phyloP scores from a whole-genome alignment of 2,797 vertebrate genomes.

The Salmo trutta region DNA sequence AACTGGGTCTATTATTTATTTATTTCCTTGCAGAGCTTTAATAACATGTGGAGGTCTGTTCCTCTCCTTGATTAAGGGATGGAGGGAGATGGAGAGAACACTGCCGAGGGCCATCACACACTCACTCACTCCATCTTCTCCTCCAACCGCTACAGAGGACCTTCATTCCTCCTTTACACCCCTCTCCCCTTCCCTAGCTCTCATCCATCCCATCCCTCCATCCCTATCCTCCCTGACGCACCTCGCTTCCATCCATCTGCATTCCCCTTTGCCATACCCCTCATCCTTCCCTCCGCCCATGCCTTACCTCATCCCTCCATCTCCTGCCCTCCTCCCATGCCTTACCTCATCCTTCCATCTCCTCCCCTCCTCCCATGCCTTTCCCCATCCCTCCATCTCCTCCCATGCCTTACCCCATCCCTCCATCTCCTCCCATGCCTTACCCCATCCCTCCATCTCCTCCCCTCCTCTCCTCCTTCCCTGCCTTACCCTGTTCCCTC shows the following conservation, averaged over 20 bases:
- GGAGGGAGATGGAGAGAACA: constrained; percentile 38
- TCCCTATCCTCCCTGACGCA: neutral
- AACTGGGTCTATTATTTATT: constrained; percentile 58
- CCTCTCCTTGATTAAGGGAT: constrained; percentile 61
- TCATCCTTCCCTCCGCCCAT: constrained; percentile 23
- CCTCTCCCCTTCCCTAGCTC: neutral
- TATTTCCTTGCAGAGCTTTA: constrained; percentile 54
- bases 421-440: constrained; percentile 13
- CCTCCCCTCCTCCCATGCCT: constrained; percentile 28
- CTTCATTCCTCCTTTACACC: neutral
- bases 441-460: neutral
- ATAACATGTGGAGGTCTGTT: constrained; percentile 66
- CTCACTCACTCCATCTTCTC: constrained; percentile 28
- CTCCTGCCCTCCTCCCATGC: constrained; percentile 12
- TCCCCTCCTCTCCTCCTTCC: neutral
- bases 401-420: constrained; percentile 33
- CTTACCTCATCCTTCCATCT: constrained; percentile 16
- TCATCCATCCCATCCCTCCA: neutral
- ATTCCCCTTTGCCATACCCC: constrained; percentile 2
- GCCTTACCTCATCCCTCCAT: constrained; percentile 2
- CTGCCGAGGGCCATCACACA: constrained; percentile 42
- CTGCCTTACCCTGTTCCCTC: neutral
- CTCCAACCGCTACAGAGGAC: constrained; percentile 1
- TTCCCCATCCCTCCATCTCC: constrained; percentile 25
- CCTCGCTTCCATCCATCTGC: neutral